A percentile compares a stretch with the other conserved stretches of the same genome.
Evolutionary conservation across 2,113 vertebrate species (phyloP).

Genomic region (Rostratula benghalensis): DNA sequence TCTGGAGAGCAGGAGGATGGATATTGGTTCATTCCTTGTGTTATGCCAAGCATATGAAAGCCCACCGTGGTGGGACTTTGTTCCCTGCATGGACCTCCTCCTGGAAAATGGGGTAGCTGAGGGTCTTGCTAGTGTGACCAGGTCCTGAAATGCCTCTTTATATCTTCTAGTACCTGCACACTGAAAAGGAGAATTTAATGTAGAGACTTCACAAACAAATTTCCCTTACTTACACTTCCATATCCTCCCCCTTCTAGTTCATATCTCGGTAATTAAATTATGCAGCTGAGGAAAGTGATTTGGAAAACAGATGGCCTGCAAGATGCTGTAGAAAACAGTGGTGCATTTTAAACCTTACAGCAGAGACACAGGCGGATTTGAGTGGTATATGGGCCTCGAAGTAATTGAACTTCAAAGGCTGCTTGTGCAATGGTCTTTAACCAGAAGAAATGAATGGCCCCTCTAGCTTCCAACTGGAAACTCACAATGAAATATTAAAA

Average conservation of each 20-base stretch:
- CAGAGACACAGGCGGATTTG: background rate
- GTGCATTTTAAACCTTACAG: background rate
- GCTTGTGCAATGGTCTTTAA: background rate
- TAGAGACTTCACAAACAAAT: background rate
- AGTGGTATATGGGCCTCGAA: background rate
- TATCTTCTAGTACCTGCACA: background rate
- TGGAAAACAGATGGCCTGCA: constrained; percentile 60
- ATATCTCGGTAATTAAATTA: constrained; percentile 49
- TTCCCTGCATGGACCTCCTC: background rate
- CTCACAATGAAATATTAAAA: background rate
- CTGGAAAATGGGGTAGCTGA: background rate
- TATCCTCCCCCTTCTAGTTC: background rate
- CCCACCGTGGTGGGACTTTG: background rate
- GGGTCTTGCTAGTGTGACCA: background rate
- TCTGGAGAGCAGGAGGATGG: background rate
- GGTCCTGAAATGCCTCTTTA: background rate
- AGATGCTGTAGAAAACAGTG: constrained; percentile 18
- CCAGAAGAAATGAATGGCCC: background rate
- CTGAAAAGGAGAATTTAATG: background rate
- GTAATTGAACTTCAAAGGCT: constrained; percentile 13
- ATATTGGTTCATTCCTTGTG: background rate
- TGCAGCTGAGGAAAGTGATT: constrained; percentile 33
- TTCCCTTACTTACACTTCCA: background rate
- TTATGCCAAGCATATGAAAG: background rate
- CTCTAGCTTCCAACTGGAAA: background rate